Evolutionary conservation across 2,797 vertebrate species (phyloP).

Genomic region (Cryptoblepharus egeriae): DNA sequence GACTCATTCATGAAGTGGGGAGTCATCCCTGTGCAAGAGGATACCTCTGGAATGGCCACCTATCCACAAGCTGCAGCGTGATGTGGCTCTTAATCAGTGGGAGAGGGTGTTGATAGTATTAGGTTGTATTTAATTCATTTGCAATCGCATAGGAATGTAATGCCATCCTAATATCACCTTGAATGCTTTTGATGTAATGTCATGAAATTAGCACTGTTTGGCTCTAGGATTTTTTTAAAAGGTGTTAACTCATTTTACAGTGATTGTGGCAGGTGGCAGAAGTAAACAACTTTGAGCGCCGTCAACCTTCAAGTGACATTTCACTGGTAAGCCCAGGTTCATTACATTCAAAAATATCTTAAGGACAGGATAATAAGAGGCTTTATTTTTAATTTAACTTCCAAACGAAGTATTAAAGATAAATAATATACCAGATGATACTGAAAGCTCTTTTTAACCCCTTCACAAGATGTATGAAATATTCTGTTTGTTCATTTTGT

Average conservation of each 20-base stretch:
- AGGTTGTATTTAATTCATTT: slow-evolving; percentile 33
- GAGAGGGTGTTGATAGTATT: no score
- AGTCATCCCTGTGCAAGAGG: no score
- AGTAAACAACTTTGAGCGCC: slow-evolving; percentile 9
- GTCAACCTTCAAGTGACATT: slow-evolving; percentile 24
- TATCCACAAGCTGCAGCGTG: no score
- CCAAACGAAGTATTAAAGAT: slow-evolving; percentile 12
- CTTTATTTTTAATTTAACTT: neutral
- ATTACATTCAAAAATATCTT: slow-evolving; percentile 2
- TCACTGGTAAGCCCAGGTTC: slow-evolving; percentile 2
- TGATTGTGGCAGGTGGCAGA: slow-evolving; percentile 6
- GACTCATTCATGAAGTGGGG: no score
- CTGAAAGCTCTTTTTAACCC: slow-evolving; percentile 3
- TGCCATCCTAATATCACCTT: slow-evolving; percentile 45
- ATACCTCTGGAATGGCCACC: no score
- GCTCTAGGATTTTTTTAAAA: neutral
- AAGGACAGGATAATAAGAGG: neutral
- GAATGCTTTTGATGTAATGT: neutral
- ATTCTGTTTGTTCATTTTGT: neutral
- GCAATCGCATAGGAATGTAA: slow-evolving; percentile 30
- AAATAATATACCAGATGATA: slow-evolving; percentile 12
- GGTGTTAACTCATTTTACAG: slow-evolving; percentile 4
- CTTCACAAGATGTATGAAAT: neutral
- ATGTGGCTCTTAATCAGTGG: no score
- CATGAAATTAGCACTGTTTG: neutral